Evolutionary conservation across 2,797 vertebrate genomes (phyloP).

Genomic region (Oreochromis mossambicus): DNA sequence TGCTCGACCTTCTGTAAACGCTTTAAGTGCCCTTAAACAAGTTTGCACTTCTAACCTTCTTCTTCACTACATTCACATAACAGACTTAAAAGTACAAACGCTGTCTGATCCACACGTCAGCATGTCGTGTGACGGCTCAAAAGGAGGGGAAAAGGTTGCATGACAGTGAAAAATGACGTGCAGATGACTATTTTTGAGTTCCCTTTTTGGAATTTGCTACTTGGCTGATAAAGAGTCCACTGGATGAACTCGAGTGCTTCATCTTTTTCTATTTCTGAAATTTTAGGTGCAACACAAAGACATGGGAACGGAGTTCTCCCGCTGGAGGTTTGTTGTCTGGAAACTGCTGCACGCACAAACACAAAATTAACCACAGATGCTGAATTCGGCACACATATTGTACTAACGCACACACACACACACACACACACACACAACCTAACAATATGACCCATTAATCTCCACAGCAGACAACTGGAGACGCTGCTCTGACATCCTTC

Average conservation of each 20-base stretch:
- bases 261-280: constrained; percentile 43
- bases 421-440: constrained; percentile 30
- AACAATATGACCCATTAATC: constrained; percentile 73
- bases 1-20: constrained; percentile 50
- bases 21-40: constrained; percentile 20
- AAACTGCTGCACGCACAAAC: constrained; percentile 51
- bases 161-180: constrained; percentile 38
- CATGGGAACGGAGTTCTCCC: constrained; percentile 43
- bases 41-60: constrained; percentile 41
- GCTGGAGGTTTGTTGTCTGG: constrained; percentile 38
- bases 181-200: constrained; percentile 33
- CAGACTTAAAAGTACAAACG: constrained; percentile 43
- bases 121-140: not conserved
- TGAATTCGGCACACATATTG: constrained; percentile 51
- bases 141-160: constrained; percentile 16
- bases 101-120: constrained; percentile 25
- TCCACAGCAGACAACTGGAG: constrained; percentile 71
- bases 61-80: constrained; percentile 54
- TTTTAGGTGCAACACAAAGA: constrained; percentile 60
- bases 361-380: constrained; percentile 62
- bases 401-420: constrained; percentile 9
- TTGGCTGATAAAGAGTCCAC: constrained; percentile 40
- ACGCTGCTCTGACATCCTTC: constrained; percentile 71
- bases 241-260: constrained; percentile 29
- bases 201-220: constrained; percentile 29